Conservation (phyloP, 2,113 vertebrate genomes). For the Agelaius phoeniceus region DNA sequence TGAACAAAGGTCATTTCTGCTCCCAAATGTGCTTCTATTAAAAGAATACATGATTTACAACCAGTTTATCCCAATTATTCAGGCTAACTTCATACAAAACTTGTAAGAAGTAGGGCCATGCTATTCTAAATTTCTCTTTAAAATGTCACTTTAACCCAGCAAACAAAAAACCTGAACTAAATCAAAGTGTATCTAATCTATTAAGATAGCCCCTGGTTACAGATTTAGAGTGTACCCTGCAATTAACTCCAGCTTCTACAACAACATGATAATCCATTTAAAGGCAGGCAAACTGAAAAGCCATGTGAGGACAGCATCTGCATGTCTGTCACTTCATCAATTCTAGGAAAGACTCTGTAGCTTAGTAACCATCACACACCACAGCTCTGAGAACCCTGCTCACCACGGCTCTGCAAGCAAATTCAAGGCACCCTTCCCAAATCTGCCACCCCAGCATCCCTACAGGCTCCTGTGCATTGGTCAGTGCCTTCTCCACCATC, state of each 20-base stretch:
- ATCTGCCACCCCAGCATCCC: not conserved
- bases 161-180: not conserved
- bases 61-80: not conserved
- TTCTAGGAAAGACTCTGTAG: conserved; percentile 32
- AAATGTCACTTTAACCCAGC: not conserved
- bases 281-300: conserved; percentile 35
- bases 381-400: not conserved
- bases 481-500: not conserved
- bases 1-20: not conserved
- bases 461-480: not conserved
- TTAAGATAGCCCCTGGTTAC: not conserved
- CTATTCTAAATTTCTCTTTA: not conserved
- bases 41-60: not conserved
- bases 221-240: not conserved
- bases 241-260: not conserved
- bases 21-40: not conserved
- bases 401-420: not conserved
- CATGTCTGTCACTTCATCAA: conserved; percentile 28
- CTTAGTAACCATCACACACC: conserved; percentile 27
- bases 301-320: conserved; percentile 40
- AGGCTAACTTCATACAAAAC: not conserved
- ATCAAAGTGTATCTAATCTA: not conserved
- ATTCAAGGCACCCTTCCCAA: not conserved
- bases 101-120: not conserved
- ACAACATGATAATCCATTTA: conserved; percentile 1